Evolutionary conservation across 2,113 vertebrate species (phyloP).

Genomic region (Dermatemys mawii): DNA sequence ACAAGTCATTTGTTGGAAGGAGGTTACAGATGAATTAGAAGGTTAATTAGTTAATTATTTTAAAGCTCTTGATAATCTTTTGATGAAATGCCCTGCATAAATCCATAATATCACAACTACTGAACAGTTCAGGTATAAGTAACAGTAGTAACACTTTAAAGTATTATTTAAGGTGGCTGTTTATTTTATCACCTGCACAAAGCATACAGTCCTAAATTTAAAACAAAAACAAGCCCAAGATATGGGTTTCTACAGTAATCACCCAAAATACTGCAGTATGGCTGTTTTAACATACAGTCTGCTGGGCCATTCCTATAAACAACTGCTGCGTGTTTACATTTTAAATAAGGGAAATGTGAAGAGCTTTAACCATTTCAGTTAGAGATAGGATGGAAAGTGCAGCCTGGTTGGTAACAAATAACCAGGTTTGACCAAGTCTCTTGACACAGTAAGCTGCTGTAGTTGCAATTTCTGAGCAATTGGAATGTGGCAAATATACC

Average conservation of each 20-base stretch:
- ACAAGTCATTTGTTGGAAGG: background rate
- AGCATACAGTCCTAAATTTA: rapidly evolving
- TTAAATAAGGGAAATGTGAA: background rate
- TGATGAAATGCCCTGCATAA: background rate
- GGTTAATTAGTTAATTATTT: background rate
- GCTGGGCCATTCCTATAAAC: rapidly evolving
- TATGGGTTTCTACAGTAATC: rapidly evolving
- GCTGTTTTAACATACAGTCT: background rate
- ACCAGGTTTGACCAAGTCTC: rapidly evolving
- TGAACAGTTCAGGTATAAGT: background rate
- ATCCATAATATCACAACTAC: background rate
- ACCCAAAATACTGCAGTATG: no score
- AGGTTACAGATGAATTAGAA: background rate
- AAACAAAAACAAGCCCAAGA: background rate
- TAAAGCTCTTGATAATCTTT: background rate
- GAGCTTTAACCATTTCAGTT: background rate
- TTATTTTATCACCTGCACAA: background rate
- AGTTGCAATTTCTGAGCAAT: background rate
- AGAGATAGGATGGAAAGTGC: rapidly evolving
- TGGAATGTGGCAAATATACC: background rate
- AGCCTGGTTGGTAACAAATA: rapidly evolving
- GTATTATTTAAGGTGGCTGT: background rate
- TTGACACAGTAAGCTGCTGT: background rate
- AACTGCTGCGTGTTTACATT: background rate
- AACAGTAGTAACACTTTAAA: background rate